Base-by-base conservation (phyloP, 2,888 invertebrate species). In the Onchidella celtica region DNA sequence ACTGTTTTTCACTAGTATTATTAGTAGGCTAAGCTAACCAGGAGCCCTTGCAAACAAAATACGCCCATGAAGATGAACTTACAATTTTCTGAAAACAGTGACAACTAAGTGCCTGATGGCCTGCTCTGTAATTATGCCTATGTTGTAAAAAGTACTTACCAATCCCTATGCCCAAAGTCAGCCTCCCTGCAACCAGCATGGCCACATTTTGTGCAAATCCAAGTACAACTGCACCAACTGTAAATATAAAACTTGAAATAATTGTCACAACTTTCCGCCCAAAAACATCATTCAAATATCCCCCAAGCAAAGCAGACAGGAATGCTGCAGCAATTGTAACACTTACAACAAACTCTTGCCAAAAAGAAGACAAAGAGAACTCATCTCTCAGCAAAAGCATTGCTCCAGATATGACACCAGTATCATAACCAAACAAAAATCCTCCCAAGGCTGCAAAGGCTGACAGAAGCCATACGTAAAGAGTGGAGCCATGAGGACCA, bases 361-460 rank as follows among this genome's bases (percentile, higher is more conserved):
- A 93, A 4, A 93, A 75, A n/a, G 91, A 91, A 47, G 88, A 90
- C 70, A 95, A 88, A 2, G 90, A 55, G 84, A 94, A 94, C 32
- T 93, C 88, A 55, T 93, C 91, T 84, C 91, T 92, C 61, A 92
- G 83, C 4, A 93, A 83, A 6, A 94, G 85, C 92, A 94, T 93
- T 1, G 94, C 94, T 24, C 94, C 94, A 0, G 95, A 95, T 2
- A 95, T 94, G 47, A 95, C 94, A 9, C 95, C 95, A 0, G 95
- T 95, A 87, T 95, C 95, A 89, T 95, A 95, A n/a, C 95, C 95
- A 88, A 95, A 95, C 32, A 95, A 90, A 87, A 94, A 94, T 1
- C 94, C 94, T 3, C 94, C 94, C 63, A 93, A 90, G 29, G 92
- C 91, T 0, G 92, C 89, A 85, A 92, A 90, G 75, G 90, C 88